phyloP scores from a whole-genome alignment of 2,888 invertebrate species.

The Scaptomyza cyrtandrae region DNA sequence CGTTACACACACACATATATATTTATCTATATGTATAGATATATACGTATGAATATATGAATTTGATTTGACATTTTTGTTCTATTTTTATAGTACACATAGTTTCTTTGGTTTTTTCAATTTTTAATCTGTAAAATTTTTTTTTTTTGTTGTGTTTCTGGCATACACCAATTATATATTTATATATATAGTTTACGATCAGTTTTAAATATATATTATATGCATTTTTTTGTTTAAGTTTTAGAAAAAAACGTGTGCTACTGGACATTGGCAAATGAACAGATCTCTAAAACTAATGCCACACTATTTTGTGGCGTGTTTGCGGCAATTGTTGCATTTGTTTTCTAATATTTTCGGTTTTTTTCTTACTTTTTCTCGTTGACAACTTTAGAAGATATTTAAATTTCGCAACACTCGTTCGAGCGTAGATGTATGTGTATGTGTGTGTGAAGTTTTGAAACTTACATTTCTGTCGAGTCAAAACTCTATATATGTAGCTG shows the following conservation, averaged over 20 bases:
- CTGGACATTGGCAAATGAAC: slow-evolving; percentile 50
- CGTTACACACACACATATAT: slow-evolving; percentile 19
- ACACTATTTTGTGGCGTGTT: slow-evolving; percentile 22
- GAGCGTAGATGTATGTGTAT: background rate
- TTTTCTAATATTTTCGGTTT: background rate
- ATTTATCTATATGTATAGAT: background rate
- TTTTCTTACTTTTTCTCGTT: slow-evolving; percentile 4
- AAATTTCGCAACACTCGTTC: slow-evolving; percentile 14
- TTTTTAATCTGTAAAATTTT: background rate
- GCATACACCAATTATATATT: slow-evolving; percentile 70
- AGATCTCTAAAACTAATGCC: slow-evolving; percentile 47
- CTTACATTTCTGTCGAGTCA: background rate
- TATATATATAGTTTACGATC: slow-evolving; percentile 32
- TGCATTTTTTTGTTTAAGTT: slow-evolving; percentile 28
- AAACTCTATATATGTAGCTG: background rate
- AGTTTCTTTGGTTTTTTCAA: slow-evolving; percentile 23
- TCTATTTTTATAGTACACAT: slow-evolving; percentile 46
- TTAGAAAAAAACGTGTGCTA: slow-evolving; percentile 45
- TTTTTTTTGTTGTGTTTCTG: slow-evolving; percentile 15
- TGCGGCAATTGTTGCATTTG: slow-evolving; percentile 17
- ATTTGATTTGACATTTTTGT: slow-evolving; percentile 33
- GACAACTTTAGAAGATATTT: slow-evolving; percentile 26
- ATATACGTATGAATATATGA: slow-evolving; percentile 10
- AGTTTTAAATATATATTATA: slow-evolving; percentile 40
- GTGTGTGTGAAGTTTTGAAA: slow-evolving; percentile 7